A percentile compares a stretch with the other conserved stretches of the same genome.
Evolutionary conservation across 2,113 vertebrate genomes (phyloP).

Genomic region (Cathartes aura): DNA sequence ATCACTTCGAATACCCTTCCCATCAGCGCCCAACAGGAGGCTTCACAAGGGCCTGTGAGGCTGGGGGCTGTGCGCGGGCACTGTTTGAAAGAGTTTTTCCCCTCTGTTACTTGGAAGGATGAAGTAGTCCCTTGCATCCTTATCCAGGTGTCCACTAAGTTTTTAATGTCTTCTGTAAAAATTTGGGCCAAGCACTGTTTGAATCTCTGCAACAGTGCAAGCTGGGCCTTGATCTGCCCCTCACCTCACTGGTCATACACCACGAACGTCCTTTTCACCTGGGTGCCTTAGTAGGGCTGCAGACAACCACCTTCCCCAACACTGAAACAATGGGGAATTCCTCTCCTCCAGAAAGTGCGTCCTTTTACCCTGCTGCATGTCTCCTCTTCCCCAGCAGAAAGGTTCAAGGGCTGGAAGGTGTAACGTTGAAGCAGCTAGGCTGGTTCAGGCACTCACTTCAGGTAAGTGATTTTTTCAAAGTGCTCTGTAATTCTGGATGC

Average conservation of each 20-base stretch:
- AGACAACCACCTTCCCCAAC: neutral
- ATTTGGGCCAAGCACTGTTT: neutral
- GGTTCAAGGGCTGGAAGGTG: neutral
- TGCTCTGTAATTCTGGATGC: neutral
- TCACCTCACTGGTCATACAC: neutral
- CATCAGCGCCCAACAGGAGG: neutral
- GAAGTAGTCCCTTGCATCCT: neutral
- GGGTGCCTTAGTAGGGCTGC: neutral
- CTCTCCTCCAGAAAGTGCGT: neutral
- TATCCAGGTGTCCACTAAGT: neutral
- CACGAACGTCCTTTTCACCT: neutral
- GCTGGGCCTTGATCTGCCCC: neutral
- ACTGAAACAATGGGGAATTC: neutral
- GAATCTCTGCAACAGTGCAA: neutral
- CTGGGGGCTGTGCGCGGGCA: accelerated
- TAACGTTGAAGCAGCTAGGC: neutral
- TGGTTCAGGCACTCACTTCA: neutral
- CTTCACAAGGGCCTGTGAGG: neutral
- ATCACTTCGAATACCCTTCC: neutral
- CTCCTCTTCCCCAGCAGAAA: neutral
- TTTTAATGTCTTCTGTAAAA: neutral
- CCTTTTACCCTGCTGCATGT: neutral
- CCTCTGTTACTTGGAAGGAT: neutral
- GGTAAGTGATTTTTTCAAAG: neutral
- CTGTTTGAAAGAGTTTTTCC: neutral